phyloP scores from a whole-genome alignment of 2,888 invertebrate species.

The Eupithecia dodoneata region DNA sequence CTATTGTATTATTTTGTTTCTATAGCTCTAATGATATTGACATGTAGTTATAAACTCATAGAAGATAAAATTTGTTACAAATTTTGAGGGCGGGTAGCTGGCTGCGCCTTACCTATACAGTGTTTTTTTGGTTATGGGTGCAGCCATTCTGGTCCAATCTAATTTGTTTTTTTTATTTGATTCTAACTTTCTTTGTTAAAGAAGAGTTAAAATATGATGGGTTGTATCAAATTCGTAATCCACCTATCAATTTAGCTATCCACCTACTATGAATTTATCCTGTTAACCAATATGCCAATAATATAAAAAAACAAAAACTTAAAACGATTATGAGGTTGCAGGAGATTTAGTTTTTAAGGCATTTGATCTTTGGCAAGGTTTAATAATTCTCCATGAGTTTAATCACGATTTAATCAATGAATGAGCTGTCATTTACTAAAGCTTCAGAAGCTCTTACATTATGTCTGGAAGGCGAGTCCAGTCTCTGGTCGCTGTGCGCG shows the following conservation, averaged over 20 bases:
- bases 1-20: too few species aligned
- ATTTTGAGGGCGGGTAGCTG: too few species aligned
- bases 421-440: neutral
- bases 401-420: too few species aligned
- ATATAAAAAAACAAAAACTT: neutral
- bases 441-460: conserved; percentile 53
- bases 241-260: neutral
- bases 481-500: conserved; percentile 74
- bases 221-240: neutral
- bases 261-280: neutral
- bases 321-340: neutral
- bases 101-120: too few species aligned
- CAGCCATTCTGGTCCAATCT: too few species aligned
- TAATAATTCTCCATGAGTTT: too few species aligned
- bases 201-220: neutral
- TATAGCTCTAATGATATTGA: too few species aligned
- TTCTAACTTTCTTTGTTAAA: too few species aligned
- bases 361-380: neutral
- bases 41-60: too few species aligned
- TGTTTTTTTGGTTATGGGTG: too few species aligned
- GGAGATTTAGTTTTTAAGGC: neutral
- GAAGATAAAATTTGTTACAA: too few species aligned
- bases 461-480: conserved; percentile 78
- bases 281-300: neutral
- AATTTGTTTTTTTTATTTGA: too few species aligned